Evolutionary conservation across 2,113 vertebrate genomes (phyloP).

Genomic region (Ia io): DNA sequence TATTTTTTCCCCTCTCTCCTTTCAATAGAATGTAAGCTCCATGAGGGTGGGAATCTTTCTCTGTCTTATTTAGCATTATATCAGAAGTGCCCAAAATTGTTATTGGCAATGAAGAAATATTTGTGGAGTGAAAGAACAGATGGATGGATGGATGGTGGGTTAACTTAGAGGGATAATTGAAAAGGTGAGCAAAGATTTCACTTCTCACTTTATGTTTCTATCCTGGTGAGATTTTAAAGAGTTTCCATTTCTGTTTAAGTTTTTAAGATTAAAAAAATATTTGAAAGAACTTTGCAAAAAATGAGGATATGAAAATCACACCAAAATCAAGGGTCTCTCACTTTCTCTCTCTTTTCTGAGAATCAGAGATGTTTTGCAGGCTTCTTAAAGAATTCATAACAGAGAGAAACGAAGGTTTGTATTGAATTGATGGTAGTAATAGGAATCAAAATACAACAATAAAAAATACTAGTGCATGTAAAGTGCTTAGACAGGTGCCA

Average conservation of each 20-base stretch:
- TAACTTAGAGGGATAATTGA: not conserved
- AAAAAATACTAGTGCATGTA: not conserved
- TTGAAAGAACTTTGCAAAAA: conserved; percentile 14
- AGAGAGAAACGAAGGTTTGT: not conserved
- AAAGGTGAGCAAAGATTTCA: not conserved
- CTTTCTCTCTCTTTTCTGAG: not conserved
- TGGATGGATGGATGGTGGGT: too few relatives aligned
- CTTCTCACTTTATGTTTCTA: not conserved
- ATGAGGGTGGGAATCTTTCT: not conserved
- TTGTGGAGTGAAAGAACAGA: not conserved
- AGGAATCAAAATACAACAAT: not conserved
- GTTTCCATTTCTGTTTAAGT: conserved; percentile 28
- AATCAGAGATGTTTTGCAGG: not conserved
- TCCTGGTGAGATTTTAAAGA: not conserved
- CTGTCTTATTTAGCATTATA: not conserved
- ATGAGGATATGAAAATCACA: conserved; percentile 28
- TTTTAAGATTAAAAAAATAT: not conserved
- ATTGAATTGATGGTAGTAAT: not conserved
- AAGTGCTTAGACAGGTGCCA: not conserved
- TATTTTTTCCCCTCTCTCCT: not conserved
- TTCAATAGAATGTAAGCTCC: not conserved
- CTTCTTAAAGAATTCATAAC: not conserved
- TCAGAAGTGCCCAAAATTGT: not conserved
- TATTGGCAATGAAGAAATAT: not conserved
- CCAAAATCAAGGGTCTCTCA: not conserved